Conservation (phyloP, 1,140 invertebrate species). For the Parapsyche elsis region DNA sequence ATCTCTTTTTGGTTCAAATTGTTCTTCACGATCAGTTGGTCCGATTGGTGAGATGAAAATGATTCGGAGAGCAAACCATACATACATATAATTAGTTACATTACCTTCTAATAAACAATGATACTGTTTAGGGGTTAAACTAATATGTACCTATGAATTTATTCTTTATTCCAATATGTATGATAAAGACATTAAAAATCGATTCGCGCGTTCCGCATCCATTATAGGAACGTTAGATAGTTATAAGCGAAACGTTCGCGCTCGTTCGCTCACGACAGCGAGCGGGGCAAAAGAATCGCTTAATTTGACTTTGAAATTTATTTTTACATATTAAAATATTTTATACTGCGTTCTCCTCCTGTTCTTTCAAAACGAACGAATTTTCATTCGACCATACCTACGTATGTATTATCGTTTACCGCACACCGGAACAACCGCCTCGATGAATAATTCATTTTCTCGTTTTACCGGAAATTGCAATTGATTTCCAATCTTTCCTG, state of each 20-base stretch:
- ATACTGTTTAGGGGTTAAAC: too few relatives aligned
- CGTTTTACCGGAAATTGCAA: constrained; percentile 38
- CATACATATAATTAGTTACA: too few relatives aligned
- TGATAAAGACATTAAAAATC: background rate
- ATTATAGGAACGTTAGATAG: background rate
- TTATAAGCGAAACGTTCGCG: background rate
- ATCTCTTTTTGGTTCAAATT: background rate
- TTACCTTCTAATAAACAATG: too few relatives aligned
- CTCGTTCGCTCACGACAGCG: background rate
- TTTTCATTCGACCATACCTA: background rate
- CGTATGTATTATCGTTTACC: constrained; percentile 27
- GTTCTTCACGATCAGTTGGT: too few relatives aligned
- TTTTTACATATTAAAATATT: constrained; percentile 25
- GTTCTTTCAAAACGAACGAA: background rate
- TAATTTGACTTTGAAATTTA: constrained; percentile 27
- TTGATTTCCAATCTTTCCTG: constrained; percentile 34
- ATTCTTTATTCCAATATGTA: too few relatives aligned
- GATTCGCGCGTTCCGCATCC: background rate
- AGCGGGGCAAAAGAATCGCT: background rate
- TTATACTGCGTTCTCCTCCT: background rate
- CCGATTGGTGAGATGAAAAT: too few relatives aligned
- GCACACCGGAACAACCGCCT: background rate
- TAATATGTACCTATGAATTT: too few relatives aligned
- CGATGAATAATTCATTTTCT: constrained; percentile 34
- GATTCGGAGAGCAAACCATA: too few relatives aligned